These are phyloP conservation scores for Coendou prehensilis DNA, from an alignment of 2,797 vertebrate species.

Conservation along the genomic window DNA sequence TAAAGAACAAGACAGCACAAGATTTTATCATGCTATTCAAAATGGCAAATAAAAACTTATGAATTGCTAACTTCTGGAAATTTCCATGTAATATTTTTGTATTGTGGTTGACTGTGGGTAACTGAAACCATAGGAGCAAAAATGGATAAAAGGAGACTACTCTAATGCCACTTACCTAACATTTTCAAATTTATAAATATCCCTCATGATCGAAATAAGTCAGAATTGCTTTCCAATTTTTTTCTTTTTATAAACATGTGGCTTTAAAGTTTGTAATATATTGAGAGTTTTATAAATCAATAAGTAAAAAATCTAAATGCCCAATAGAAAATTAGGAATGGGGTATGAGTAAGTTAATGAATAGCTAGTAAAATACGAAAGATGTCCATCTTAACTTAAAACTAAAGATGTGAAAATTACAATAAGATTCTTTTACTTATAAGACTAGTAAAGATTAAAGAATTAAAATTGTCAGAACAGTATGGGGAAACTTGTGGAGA, in stretches of 20 bases:
- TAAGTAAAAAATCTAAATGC: background rate
- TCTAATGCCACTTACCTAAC: background rate
- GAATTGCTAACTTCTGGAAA: background rate
- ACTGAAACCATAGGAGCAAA: background rate
- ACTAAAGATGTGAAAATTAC: background rate
- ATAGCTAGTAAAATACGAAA: slow-evolving; percentile 3
- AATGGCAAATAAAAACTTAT: background rate
- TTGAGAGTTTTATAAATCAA: slow-evolving; percentile 16
- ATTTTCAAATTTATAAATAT: slow-evolving; percentile 36
- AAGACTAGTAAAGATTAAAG: slow-evolving; percentile 7
- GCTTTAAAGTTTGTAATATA: background rate
- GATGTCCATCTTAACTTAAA: slow-evolving; percentile 35
- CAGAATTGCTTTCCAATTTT: slow-evolving; percentile 38
- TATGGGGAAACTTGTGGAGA: background rate
- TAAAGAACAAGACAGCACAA: background rate
- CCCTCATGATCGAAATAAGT: slow-evolving; percentile 7
- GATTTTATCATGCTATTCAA: background rate
- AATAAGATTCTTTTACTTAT: slow-evolving; percentile 24
- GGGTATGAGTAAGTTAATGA: slow-evolving; percentile 21
- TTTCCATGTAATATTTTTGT: background rate
- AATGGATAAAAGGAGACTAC: background rate
- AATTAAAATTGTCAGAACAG: background rate
- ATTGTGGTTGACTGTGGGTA: background rate
- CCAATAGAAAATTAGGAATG: background rate
- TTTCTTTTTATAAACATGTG: slow-evolving; percentile 22